Evolutionary conservation across 2,888 invertebrate genomes (phyloP).

Genomic region (Caenorhabditis zanzibari): DNA sequence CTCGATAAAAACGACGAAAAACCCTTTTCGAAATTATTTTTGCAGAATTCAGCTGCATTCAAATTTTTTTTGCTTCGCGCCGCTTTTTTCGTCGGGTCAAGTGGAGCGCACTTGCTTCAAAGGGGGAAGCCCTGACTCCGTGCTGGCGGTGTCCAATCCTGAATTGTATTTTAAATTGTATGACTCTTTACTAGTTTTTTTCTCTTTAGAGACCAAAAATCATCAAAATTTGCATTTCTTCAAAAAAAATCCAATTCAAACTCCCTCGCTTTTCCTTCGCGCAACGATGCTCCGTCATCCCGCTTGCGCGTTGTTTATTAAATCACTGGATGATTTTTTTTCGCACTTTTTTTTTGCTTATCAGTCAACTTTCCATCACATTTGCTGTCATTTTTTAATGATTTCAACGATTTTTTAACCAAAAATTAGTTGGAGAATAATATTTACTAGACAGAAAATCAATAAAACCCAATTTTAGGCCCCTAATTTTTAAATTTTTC

Average conservation of each 20-base stretch:
- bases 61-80: too few species aligned
- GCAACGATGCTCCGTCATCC: constrained; percentile 43
- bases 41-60: too few species aligned
- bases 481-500: not conserved
- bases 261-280: not conserved
- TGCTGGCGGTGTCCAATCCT: too few species aligned
- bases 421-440: not conserved
- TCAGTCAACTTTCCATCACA: not conserved
- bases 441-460: not conserved
- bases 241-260: constrained; percentile 3
- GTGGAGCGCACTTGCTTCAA: too few species aligned
- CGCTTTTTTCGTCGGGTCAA: too few species aligned
- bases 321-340: not conserved
- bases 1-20: too few species aligned
- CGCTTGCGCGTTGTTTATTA: constrained; percentile 33
- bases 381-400: constrained; percentile 26
- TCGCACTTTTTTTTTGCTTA: constrained; percentile 7
- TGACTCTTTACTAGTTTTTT: too few species aligned
- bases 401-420: constrained; percentile 7
- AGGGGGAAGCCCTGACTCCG: too few species aligned
- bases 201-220: too few species aligned
- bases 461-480: not conserved
- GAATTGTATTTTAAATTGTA: too few species aligned
- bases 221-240: not conserved
- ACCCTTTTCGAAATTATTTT: too few species aligned